phyloP scores from a whole-genome alignment of 2,113 vertebrate species.

The Clarias macrocephalus region DNA sequence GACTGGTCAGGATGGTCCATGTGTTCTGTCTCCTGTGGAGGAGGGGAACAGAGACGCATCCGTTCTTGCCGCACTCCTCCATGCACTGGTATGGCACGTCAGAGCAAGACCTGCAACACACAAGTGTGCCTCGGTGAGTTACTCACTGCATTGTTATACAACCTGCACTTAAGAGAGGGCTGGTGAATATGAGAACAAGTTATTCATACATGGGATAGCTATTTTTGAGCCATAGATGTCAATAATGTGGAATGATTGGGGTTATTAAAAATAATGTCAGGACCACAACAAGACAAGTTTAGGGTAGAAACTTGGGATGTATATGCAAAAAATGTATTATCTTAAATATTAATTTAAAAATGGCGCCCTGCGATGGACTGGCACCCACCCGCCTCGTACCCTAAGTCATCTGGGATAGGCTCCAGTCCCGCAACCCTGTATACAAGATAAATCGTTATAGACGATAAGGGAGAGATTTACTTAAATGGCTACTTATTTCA shows the following conservation, averaged over 20 bases:
- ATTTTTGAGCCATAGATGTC: not conserved
- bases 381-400: too few relatives aligned
- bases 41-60: slow-evolving; percentile 69
- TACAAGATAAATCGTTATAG: too few relatives aligned
- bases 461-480: too few relatives aligned
- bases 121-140: slow-evolving; percentile 79
- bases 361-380: too few relatives aligned
- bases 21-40: slow-evolving; percentile 69
- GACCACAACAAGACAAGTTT: too few relatives aligned
- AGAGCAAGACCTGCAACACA: slow-evolving; percentile 78
- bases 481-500: not conserved
- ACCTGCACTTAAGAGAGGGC: not conserved
- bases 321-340: not conserved
- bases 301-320: not conserved
- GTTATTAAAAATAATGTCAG: not conserved
- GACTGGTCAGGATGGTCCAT: slow-evolving; percentile 71
- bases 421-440: too few relatives aligned
- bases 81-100: slow-evolving; percentile 61
- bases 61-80: slow-evolving; percentile 61
- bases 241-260: not conserved
- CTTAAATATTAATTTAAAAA: too few relatives aligned
- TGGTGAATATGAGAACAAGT: not conserved
- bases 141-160: not conserved
- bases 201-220: not conserved
- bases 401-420: too few relatives aligned